Base-by-base conservation (phyloP, 2,113 vertebrate species). In the Dasypus novemcinctus region DNA sequence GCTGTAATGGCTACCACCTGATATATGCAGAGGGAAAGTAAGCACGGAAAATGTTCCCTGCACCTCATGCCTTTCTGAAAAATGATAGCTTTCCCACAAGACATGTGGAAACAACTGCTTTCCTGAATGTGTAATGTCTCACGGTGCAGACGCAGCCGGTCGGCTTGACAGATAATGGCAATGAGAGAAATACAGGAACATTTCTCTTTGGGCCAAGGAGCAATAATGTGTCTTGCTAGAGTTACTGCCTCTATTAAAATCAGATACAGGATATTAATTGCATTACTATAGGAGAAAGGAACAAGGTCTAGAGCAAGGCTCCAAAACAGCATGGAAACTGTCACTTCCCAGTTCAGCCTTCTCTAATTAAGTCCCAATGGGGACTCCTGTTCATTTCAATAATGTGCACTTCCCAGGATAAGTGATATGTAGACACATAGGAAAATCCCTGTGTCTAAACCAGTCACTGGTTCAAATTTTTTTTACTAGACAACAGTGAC, bases 321-420 rank as follows among this genome's bases (percentile, higher is more conserved):
- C 46, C 43, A 12, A 97, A 97, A 96, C 93, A 97, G 95, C 69
- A 96, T 12, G 93, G 97, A 98, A 97, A 97, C 97, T 96, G 94
- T 96, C 95, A 97, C 98, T 97, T 98, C 95, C 95, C 95, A 96
- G 88, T 36, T 94, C 94, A 97, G 92, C 72, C 31, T 97, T 91
- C 82, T 87, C 96, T 98, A 98, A 98, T 98, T 97, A 98, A 97
- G 92, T 98, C 98, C 97, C 98, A 95, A 1, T n/a, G 97, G 98
- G 94, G 92, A 96, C 79, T 82, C 57, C 94, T 92, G 46, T 95
- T 96, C 95, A 96, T 84, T 93, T 95, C 71, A 61, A 71, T 63
- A 93, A 95, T 93, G 92, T 95, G 69, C 6, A 81, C 90, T 96
- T 94, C 95, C 96, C 92, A 82, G 23, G 12, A 91, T 43, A 98